Evolutionary conservation across 1,140 invertebrate species (phyloP), one percentile per base, ranked within the genome.

Genomic region (Ceratina japonica): DNA sequence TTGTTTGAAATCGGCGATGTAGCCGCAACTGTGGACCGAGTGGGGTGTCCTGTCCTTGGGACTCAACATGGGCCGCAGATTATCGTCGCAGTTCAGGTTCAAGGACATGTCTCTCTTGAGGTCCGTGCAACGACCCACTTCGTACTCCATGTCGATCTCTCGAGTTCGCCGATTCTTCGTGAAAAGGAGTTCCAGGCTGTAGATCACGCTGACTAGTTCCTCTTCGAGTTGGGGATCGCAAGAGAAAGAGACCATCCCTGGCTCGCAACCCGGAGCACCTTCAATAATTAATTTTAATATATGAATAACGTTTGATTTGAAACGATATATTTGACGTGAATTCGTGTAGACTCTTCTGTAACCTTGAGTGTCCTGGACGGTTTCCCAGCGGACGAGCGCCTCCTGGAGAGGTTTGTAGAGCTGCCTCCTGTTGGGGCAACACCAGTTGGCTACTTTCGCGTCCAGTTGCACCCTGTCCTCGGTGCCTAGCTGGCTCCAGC

Each of bases 191-290:
- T 81, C 79, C 62, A 81, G 37, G 24, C 66, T 78, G 44, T 62
- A 81, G 12, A 81, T 71, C 2, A 81, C 66, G 61, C 66, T 81
- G 49, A 70, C 79, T 0, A 81, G 24, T 44, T 81, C 75, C 27
- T 81, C 79, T 27, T 81, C 79, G 12, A 81, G 24, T 5, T 78
- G 79, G 0, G 79, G 66, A 37, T 81, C 75, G 44, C 79, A 77
- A 5, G 79, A 81, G 44, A 80, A 80, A 4, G 79, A 77, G n/a
- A 81, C 75, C 75, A 71, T 81, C 27, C 79, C 75, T 51, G 79
- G 74, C 18, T 77, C 79, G 27, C 79, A 81, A 16, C 79, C 79
- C 7, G 79, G 79, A 8, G 79, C 79, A 12, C 79, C 79, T n/a
- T n/a, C n/a, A n/a, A n/a, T n/a, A n/a, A n/a, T n/a, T n/a, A n/a